Percentiles rank a stretch among this genome's conserved stretches.
These are phyloP conservation scores for Nephrocerus scutellatus DNA, from an alignment of 2,888 invertebrate species.

Conservation along the genomic window DNA sequence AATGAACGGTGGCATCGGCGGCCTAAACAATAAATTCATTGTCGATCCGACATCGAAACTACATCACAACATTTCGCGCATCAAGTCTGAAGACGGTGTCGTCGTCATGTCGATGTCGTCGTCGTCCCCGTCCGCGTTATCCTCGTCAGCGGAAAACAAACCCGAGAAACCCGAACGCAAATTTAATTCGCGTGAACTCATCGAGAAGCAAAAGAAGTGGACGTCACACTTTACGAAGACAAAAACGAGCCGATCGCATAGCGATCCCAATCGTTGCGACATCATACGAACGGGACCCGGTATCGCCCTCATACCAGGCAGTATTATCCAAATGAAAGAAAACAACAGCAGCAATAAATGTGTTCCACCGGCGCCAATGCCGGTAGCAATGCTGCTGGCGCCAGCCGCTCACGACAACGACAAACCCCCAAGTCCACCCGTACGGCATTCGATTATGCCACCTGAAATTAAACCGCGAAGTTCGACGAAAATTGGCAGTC, in stretches of 20 bases:
- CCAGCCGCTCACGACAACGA: slow-evolving; percentile 19
- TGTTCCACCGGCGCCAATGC: slow-evolving; percentile 13
- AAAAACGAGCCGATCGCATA: slow-evolving; percentile 56
- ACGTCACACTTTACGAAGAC: slow-evolving; percentile 83
- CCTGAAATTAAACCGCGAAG: slow-evolving; percentile 47
- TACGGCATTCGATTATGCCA: slow-evolving; percentile 38
- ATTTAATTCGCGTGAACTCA: slow-evolving; percentile 75
- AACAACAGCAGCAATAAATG: slow-evolving; percentile 19
- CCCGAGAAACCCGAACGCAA: slow-evolving; percentile 79
- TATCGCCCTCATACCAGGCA: slow-evolving; percentile 49
- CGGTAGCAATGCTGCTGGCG: slow-evolving; percentile 18
- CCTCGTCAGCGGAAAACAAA: slow-evolving; percentile 56
- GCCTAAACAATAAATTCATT: slow-evolving; percentile 39
- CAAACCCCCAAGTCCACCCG: slow-evolving; percentile 42
- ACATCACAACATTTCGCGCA: slow-evolving; percentile 51
- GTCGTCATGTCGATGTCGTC: no score
- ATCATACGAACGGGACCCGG: slow-evolving; percentile 50
- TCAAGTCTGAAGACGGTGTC: slow-evolving; percentile 51
- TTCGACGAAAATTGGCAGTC: slow-evolving; percentile 42
- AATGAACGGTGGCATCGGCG: slow-evolving; percentile 42
- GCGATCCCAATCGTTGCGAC: slow-evolving; percentile 56
- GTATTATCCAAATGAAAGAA: slow-evolving; percentile 37
- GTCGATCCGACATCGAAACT: slow-evolving; percentile 37
- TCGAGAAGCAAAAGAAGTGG: slow-evolving; percentile 88
- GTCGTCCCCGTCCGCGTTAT: no score